Base-by-base conservation (phyloP, 2,888 invertebrate species). In the Nesidiocoris tenuis region DNA sequence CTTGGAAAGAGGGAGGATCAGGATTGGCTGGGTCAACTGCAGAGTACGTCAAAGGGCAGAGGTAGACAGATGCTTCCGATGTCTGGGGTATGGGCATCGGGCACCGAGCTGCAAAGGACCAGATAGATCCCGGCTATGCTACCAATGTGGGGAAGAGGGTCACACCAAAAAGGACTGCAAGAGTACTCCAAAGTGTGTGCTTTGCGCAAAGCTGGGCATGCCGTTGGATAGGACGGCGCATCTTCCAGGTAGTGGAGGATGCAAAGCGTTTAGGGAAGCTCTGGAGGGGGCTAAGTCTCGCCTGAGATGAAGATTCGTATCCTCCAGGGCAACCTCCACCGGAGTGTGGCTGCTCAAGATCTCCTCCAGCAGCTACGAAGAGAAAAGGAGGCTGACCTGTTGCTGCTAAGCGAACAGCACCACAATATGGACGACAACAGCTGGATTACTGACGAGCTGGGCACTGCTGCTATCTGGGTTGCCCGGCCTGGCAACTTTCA, bases 321-420 rank as follows among this genome's bases (percentile, higher is more conserved):
- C 7, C 74, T 80, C 0, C 80, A 80, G 61, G 79, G 70, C 0
- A 81, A 81, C 63, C 2, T 80, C 0, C 59, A 81, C 22, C 63
- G n/a, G 16, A 79, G 80, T 59, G 75, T 56, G 21, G 74, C 74
- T 2, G 79, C 80, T 0, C 21, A 79, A 16, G 64, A 77, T 12
- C 76, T 80, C 0, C 64, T 79, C 3, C 16, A 22, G 1, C 80
- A 80, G 59, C 64, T 78, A 0, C 61, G 39, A 0, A 9, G 68
- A 67, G 70, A 70, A 74, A 65, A 74, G 5, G 23, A 66, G 12
- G 74, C 74, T 3, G 78, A 77, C 57, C 17, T 78, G 39, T 18
- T 78, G 5, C 39, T 80, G n/a, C 64, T 79, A 55, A 76, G 79
- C 61, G 80, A 81, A n/a, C 80, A 79, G 61, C 79, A 81, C 61